Percentiles rank a stretch among this genome's conserved stretches.
Evolutionary conservation across 2,113 vertebrate species (phyloP).

Genomic region (Gila orcuttii): DNA sequence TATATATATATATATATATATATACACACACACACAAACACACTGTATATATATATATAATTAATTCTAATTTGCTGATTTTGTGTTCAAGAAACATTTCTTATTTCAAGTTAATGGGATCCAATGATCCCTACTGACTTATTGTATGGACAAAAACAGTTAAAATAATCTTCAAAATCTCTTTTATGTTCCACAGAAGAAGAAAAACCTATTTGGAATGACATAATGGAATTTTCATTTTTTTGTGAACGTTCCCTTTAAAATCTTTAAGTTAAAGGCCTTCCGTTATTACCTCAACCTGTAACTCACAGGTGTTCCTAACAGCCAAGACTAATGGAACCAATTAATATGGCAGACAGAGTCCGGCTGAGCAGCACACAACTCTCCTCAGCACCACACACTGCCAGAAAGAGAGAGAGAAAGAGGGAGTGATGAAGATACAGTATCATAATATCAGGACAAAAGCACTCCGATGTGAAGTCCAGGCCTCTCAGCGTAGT

Average conservation of each 20-base stretch:
- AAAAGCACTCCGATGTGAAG: slow-evolving; percentile 18
- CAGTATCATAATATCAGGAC: neutral
- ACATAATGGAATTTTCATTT: neutral
- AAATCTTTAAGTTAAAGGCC: neutral
- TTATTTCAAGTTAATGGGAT: neutral
- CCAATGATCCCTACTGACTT: neutral
- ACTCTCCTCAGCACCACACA: neutral
- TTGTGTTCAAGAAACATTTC: neutral
- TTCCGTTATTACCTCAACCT: neutral
- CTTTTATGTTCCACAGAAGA: neutral
- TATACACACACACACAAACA: too few relatives aligned
- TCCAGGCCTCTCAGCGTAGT: neutral
- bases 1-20: too few relatives aligned
- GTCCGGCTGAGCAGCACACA: slow-evolving; percentile 11
- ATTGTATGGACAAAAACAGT: neutral
- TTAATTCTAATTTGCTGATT: too few relatives aligned
- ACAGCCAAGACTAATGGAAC: slow-evolving; percentile 49
- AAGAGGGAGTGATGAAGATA: slow-evolving; percentile 13
- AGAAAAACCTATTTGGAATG: neutral
- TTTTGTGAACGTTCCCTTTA: neutral
- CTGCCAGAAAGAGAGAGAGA: slow-evolving; percentile 20
- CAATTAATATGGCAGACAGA: slow-evolving; percentile 46
- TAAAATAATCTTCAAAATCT: neutral
- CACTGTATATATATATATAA: too few relatives aligned
- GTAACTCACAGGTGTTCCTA: slow-evolving; percentile 44